Base-by-base conservation (phyloP, 2,113 vertebrate genomes). In the Bettongia penicillata region DNA sequence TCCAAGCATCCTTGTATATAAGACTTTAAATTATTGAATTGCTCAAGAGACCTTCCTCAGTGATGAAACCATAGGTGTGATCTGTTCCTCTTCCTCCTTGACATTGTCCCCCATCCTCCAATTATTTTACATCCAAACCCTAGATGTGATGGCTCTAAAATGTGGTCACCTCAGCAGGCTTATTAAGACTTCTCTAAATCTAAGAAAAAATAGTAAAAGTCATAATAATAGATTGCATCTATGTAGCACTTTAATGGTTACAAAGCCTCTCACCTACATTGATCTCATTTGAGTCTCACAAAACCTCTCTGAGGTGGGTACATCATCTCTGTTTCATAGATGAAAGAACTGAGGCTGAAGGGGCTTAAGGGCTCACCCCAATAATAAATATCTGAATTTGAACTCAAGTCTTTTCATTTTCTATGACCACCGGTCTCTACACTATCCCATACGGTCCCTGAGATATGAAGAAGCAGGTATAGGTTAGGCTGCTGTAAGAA, bases 131-230 rank as follows among this genome's bases (percentile, higher is more conserved):
- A 93, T 53, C 16, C 37, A 12, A 26, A 93, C n/a, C 53, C 53
- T 49, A 92, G 91, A 53, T 96, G 94, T 95, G 92, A 95, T 16
- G 28, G 53, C 4, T 57, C 89, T 94, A 61, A 91, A 91, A 93
- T 84, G 43, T 12, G 57, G 89, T 93, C 31, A 91, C 93, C 53
- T 57, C 90, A 91, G 90, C 26, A 90, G 25, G 28, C 16, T 90
- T 95, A 94, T 68, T 90, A 94, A 91, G 50, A 48, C n/a, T 93
- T 90, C 6, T 53, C 47, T 49, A 97, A 92, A 96, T n/a, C 51
- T 92, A 94, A 94, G 53, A 23, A 23, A 53, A 53, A 53, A 53
- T 24, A 24, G 6, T 53, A 53, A 53, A 24, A 24, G 77, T 91
- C 61, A 61, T 77, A 57, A 51, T 43, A 19, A 61, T 31, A 61